phyloP scores from a whole-genome alignment of 2,888 invertebrate genomes.

The Caenorhabditis angaria region DNA sequence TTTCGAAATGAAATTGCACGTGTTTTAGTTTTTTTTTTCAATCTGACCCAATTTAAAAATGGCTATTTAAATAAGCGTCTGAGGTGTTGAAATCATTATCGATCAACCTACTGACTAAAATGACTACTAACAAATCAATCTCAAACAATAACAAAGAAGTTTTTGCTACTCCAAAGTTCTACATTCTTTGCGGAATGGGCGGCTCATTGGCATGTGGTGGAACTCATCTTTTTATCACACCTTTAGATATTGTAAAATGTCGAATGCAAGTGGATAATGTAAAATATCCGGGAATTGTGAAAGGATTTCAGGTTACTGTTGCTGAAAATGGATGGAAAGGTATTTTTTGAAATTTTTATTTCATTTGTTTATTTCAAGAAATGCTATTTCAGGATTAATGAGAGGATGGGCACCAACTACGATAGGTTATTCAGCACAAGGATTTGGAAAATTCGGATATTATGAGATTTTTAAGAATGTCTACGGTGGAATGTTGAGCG shows the following conservation, averaged over 20 bases:
- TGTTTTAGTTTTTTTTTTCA: too few relatives aligned
- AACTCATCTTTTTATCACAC: conserved; percentile 86
- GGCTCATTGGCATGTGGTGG: conserved; percentile 84
- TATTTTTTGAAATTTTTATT: conserved; percentile 72
- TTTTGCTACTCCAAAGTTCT: conserved; percentile 84
- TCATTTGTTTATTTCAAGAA: conserved; percentile 44
- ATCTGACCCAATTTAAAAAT: too few relatives aligned
- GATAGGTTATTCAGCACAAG: conserved; percentile 89
- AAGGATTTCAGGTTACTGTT: conserved; percentile 82
- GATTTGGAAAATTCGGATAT: conserved; percentile 93
- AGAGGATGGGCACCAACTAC: conserved; percentile 97
- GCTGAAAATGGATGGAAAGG: conserved; percentile 82
- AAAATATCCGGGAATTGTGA: conserved; percentile 75
- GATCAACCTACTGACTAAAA: not conserved
- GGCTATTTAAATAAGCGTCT: too few relatives aligned
- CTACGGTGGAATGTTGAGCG: conserved; percentile 84
- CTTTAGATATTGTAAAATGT: conserved; percentile 92
- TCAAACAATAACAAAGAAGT: not conserved
- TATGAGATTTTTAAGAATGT: conserved; percentile 91
- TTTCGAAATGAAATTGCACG: too few relatives aligned
- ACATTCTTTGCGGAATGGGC: conserved; percentile 88
- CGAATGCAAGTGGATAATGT: conserved; percentile 92
- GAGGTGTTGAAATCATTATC: too few relatives aligned
- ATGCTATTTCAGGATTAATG: conserved; percentile 77
- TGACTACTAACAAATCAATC: not conserved